Percentiles rank a stretch among this genome's conserved stretches.
Conservation (phyloP, 1,140 invertebrate genomes). For the Schlechtendalia chinensis region DNA sequence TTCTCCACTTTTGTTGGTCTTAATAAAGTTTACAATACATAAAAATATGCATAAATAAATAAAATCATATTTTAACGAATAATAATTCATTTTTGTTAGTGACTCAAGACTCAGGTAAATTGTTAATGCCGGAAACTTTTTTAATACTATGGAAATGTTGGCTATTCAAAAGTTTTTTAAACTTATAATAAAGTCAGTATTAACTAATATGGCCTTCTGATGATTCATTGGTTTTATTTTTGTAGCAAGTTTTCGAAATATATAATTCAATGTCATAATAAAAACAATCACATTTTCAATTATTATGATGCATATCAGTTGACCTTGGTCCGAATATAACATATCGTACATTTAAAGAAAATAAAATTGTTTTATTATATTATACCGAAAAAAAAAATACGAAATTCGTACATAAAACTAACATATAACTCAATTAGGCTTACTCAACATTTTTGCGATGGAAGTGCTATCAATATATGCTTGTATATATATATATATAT, state of each 20-base stretch:
- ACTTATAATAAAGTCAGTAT: conserved; percentile 45
- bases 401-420: no score
- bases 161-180: conserved; percentile 40
- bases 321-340: no score
- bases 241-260: background rate
- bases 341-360: background rate
- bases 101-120: conserved; percentile 39
- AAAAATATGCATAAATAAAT: conserved; percentile 48
- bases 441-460: no score
- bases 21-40: conserved; percentile 45
- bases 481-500: no score
- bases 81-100: conserved; percentile 44
- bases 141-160: conserved; percentile 47
- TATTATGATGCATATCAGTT: conserved; percentile 8
- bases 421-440: no score
- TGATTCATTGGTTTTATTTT: conserved; percentile 29
- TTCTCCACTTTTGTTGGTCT: conserved; percentile 40
- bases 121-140: conserved; percentile 46
- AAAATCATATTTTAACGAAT: conserved; percentile 47
- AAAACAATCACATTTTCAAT: conserved; percentile 28
- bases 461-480: no score
- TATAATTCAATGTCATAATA: background rate
- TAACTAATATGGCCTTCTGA: conserved; percentile 36
- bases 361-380: no score
- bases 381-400: no score